Evolutionary conservation across 2,797 vertebrate species (phyloP), one percentile per base, ranked within the genome.

Genomic region (Pipistrellus pygmaeus): DNA sequence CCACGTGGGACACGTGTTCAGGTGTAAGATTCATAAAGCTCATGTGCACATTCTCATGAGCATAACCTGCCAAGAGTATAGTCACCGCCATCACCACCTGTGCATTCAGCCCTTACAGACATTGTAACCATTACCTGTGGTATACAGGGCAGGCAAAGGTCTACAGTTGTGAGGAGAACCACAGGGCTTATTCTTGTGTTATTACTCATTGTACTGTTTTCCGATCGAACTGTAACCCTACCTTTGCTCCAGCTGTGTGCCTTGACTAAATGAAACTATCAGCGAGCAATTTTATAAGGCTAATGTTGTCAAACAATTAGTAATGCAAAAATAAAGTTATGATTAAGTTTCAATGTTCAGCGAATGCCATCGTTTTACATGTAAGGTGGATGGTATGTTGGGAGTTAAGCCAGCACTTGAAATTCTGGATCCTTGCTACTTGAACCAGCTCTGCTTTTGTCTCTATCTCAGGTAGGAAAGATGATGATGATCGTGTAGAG

Each of bases 401-500:
- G 32, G 48, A 83, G n/a, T 73, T 32, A 90, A 81, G 23, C 27
- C n/a, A 91, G 25, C 80, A 10, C 46, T 62, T 81, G 35, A 95
- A 80, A 90, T 32, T 72, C 55, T 20, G 5, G n/a, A 69, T 85
- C 41, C 27, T 76, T 84, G 44, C 77, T 73, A 81, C 41, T 77
- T 83, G 66, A 78, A 78, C 60, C 55, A 68, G 25, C 17, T 76
- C 46, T 30, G 57, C 57, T 27, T 6, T 6, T 85, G 23, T 83
- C 66, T 51, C 84, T 73, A 90, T 48, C 88, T 32, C 71, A 90
- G 44, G 44, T 41, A 69, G 60, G 76, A 77, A 90, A 82, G 18
- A 20, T 20, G 41, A 20, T 20, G 41, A 89, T 10, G 48, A 32
- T 57, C 69, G 71, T 32, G 1, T 17, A 85, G 53, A 89, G 80